Percentiles rank a stretch among this genome's conserved stretches.
Evolutionary conservation across 2,113 vertebrate species (phyloP).

Genomic region (Semnornis frantzii): DNA sequence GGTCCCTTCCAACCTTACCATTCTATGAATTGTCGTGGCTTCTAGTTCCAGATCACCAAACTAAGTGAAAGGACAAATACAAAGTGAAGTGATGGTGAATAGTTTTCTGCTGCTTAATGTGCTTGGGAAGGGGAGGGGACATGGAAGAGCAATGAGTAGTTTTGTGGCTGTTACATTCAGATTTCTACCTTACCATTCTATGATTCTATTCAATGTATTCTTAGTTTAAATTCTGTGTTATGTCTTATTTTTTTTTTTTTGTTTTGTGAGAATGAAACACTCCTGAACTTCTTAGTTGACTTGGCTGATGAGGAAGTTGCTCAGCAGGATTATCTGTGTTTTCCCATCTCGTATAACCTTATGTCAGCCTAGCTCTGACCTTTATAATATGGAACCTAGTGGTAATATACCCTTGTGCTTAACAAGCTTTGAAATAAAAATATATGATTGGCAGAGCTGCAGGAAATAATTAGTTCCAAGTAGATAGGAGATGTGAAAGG

Average conservation of each 20-base stretch:
- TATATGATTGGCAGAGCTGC: conserved; percentile 30
- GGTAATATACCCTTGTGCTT: conserved; percentile 11
- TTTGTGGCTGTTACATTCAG: neutral
- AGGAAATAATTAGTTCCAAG: conserved; percentile 42
- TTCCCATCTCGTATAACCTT: neutral
- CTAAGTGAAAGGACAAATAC: neutral
- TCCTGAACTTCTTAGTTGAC: neutral
- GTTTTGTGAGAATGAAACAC: neutral
- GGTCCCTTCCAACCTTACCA: too few relatives aligned
- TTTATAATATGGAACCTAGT: conserved; percentile 9
- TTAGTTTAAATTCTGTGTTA: neutral
- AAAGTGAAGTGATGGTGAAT: neutral
- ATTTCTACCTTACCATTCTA: too few relatives aligned
- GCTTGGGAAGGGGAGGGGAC: fast-evolving
- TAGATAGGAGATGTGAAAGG: conserved; percentile 3
- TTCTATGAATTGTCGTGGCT: neutral
- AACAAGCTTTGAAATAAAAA: conserved; percentile 54
- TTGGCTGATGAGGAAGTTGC: neutral
- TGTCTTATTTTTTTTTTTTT: neutral
- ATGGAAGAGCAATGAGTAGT: neutral
- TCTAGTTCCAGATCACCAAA: neutral
- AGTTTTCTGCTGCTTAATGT: neutral
- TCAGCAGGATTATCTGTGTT: neutral
- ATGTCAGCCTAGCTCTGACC: conserved; percentile 34
- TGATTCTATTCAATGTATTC: neutral